phyloP scores from a whole-genome alignment of 1,140 invertebrate species.

The Magallana gigas region DNA sequence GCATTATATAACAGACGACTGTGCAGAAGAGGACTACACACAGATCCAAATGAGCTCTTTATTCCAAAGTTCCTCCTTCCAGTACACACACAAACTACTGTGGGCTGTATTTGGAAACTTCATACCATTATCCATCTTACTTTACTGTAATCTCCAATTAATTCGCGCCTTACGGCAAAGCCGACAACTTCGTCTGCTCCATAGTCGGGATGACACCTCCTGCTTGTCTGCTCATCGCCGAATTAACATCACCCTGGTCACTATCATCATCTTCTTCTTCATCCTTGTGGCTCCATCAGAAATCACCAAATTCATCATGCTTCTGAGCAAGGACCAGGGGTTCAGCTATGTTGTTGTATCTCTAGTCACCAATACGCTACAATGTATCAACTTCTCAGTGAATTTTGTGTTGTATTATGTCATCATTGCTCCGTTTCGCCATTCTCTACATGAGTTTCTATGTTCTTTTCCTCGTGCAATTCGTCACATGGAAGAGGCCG shows the following conservation, averaged over 20 bases:
- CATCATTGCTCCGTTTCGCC: conserved; percentile 66
- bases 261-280: conserved; percentile 73
- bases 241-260: conserved; percentile 71
- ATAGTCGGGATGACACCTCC: conserved; percentile 61
- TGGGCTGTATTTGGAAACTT: conserved; percentile 74
- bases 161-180: conserved; percentile 63
- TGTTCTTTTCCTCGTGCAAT: conserved; percentile 56
- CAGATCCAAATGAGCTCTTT: conserved; percentile 29
- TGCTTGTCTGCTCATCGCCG: conserved; percentile 63
- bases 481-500: conserved; percentile 44
- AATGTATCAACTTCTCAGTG: conserved; percentile 67
- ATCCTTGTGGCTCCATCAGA: conserved; percentile 73
- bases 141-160: conserved; percentile 71
- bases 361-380: conserved; percentile 64
- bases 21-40: conserved; percentile 7
- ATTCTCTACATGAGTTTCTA: conserved; percentile 65
- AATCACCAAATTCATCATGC: conserved; percentile 69
- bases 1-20: conserved; percentile 57
- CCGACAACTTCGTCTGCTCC: conserved; percentile 60
- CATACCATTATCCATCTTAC: conserved; percentile 66
- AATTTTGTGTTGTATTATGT: conserved; percentile 70
- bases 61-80: conserved; percentile 58
- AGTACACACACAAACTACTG: conserved; percentile 66
- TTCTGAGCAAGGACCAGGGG: conserved; percentile 45
- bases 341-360: conserved; percentile 59